These are phyloP conservation scores for Hoplodrina ambigua DNA, from an alignment of 2,888 invertebrate genomes.

Conservation along the genomic window DNA sequence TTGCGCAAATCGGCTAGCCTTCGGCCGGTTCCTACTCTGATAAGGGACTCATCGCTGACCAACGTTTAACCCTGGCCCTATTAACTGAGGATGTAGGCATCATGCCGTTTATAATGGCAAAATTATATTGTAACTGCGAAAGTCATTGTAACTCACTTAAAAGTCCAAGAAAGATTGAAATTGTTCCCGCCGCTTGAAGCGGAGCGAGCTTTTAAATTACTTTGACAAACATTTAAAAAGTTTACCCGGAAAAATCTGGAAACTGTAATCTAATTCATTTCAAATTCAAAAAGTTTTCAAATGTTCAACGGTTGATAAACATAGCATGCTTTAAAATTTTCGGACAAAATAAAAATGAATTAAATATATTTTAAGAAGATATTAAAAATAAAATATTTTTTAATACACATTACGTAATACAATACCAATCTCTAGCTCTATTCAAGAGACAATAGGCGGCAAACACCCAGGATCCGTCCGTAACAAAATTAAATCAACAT, in stretches of 20 bases:
- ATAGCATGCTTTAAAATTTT: conserved; percentile 4
- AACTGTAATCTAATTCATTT: conserved; percentile 26
- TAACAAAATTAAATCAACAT: conserved; percentile 69
- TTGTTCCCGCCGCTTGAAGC: conserved; percentile 6
- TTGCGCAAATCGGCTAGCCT: conserved; percentile 89
- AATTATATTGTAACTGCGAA: conserved; percentile 45
- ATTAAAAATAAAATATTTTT: conserved; percentile 46
- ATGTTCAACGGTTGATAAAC: neutral
- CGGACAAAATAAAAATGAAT: conserved; percentile 7
- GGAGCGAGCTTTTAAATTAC: conserved; percentile 43
- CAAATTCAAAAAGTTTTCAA: conserved; percentile 3
- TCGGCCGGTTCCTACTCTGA: conserved; percentile 86
- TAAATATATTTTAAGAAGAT: conserved; percentile 17
- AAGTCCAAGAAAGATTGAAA: conserved; percentile 32
- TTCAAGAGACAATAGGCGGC: conserved; percentile 78
- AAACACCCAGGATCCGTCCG: conserved; percentile 76
- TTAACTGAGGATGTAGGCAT: conserved; percentile 79
- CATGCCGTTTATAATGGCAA: conserved; percentile 61
- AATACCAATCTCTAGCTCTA: conserved; percentile 80
- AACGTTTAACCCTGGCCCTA: conserved; percentile 88
- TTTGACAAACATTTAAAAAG: conserved; percentile 28
- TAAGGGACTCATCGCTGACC: conserved; percentile 80
- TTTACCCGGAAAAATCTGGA: conserved; percentile 6
- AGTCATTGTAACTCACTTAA: conserved; percentile 33
- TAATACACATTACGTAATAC: conserved; percentile 80